Percentiles rank a stretch among this genome's conserved stretches.
Evolutionary conservation across 2,888 invertebrate genomes (phyloP).

Genomic region (Nephrotoma guestfalica): DNA sequence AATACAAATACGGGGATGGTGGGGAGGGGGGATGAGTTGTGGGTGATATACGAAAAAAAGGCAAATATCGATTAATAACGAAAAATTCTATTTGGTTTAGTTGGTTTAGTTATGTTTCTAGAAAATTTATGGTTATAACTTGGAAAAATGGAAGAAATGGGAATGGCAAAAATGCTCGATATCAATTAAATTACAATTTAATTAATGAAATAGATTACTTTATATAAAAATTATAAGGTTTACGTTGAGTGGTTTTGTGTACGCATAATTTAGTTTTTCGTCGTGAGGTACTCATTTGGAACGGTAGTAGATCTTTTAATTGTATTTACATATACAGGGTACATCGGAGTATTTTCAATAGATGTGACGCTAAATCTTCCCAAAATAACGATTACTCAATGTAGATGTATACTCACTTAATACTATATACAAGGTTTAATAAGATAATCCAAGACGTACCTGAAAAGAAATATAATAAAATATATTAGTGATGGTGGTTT

Average conservation of each 20-base stretch:
- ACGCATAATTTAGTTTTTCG: background rate
- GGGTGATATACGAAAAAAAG: background rate
- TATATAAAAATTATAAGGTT: background rate
- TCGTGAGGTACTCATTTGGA: background rate
- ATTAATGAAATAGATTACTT: background rate
- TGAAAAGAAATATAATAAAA: no score
- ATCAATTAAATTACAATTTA: background rate
- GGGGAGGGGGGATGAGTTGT: background rate
- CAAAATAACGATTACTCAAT: no score
- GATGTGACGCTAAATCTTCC: no score
- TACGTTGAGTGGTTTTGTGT: background rate
- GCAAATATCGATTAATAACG: background rate
- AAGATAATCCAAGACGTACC: no score
- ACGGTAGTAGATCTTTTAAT: background rate
- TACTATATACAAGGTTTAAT: no score
- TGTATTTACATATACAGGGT: background rate
- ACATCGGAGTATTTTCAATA: no score
- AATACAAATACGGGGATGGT: no score
- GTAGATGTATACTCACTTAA: no score
- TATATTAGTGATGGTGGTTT: no score
- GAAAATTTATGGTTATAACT: background rate
- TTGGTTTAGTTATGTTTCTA: background rate
- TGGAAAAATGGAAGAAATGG: background rate
- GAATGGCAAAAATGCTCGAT: background rate
- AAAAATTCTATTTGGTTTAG: background rate